A percentile compares a stretch with the other conserved stretches of the same genome.
Conservation (phyloP, 1,140 invertebrate genomes). For the Drepana arcuata region DNA sequence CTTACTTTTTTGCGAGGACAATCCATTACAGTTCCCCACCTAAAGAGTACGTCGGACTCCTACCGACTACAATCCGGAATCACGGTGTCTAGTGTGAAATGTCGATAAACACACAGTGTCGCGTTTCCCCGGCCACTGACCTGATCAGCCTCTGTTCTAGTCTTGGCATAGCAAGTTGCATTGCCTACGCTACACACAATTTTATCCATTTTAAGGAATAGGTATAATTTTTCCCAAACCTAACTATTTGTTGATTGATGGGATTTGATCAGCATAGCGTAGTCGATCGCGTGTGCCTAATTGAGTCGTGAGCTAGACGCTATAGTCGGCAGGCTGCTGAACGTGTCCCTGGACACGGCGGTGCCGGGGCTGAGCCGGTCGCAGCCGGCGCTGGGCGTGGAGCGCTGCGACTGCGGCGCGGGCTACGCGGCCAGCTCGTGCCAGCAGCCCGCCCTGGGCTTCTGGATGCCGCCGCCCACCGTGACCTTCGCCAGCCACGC, state of each 20-base stretch:
- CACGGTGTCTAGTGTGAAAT: too few species aligned
- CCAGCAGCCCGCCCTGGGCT: slow-evolving; percentile 90
- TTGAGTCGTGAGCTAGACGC: too few species aligned
- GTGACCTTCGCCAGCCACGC: slow-evolving; percentile 29
- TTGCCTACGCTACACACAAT: too few species aligned
- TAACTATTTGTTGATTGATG: too few species aligned
- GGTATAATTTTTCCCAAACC: background rate
- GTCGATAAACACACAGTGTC: too few species aligned
- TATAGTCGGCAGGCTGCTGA: slow-evolving; percentile 79
- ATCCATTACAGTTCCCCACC: background rate
- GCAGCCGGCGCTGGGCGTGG: slow-evolving; percentile 85
- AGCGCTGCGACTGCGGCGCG: slow-evolving; percentile 88
- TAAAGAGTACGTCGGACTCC: background rate
- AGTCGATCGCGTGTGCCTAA: too few species aligned
- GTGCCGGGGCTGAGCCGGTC: slow-evolving; percentile 75
- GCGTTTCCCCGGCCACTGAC: too few species aligned
- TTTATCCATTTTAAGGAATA: too few species aligned
- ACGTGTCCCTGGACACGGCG: slow-evolving; percentile 89
- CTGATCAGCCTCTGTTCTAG: too few species aligned
- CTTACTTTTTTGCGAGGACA: background rate
- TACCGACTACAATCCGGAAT: too few species aligned
- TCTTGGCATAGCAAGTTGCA: too few species aligned
- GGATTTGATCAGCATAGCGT: too few species aligned
- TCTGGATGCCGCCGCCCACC: slow-evolving; percentile 70
- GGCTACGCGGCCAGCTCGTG: slow-evolving; percentile 88